Conservation (phyloP, 1,140 invertebrate genomes). For the Lordiphosa stackelbergi region DNA sequence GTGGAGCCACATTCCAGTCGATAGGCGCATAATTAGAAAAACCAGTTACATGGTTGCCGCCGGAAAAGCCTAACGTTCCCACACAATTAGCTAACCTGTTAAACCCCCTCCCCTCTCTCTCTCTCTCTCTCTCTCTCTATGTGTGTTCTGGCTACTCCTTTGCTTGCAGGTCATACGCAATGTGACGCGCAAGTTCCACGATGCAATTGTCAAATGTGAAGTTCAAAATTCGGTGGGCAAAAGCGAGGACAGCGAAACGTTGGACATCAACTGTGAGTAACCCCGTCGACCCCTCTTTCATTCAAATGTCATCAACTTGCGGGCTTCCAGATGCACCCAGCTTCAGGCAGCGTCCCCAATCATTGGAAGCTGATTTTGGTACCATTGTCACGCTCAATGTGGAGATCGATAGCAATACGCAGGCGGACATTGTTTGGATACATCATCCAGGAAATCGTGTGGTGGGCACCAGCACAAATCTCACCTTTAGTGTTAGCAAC, state of each 20-base stretch:
- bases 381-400: constrained; percentile 84
- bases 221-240: constrained; percentile 88
- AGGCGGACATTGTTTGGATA: constrained; percentile 86
- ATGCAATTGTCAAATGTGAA: constrained; percentile 88
- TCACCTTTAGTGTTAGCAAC: constrained; percentile 85
- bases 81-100: constrained; percentile 51
- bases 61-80: constrained; percentile 64
- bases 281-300: not conserved
- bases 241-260: constrained; percentile 85
- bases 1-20: constrained; percentile 55
- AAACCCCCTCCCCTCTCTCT: constrained; percentile 10
- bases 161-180: constrained; percentile 80
- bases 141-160: not conserved
- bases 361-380: constrained; percentile 84
- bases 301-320: not conserved
- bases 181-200: constrained; percentile 84
- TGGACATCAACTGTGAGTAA: constrained; percentile 86
- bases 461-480: constrained; percentile 85
- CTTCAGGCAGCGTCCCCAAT: constrained; percentile 82
- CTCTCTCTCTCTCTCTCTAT: not conserved
- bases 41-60: constrained; percentile 50
- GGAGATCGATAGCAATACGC: constrained; percentile 88
- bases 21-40: constrained; percentile 65
- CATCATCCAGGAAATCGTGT: constrained; percentile 83
- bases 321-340: constrained; percentile 78